These are phyloP conservation scores for Leptinotarsa juncta DNA, from an alignment of 2,888 invertebrate genomes.

Conservation along the genomic window DNA sequence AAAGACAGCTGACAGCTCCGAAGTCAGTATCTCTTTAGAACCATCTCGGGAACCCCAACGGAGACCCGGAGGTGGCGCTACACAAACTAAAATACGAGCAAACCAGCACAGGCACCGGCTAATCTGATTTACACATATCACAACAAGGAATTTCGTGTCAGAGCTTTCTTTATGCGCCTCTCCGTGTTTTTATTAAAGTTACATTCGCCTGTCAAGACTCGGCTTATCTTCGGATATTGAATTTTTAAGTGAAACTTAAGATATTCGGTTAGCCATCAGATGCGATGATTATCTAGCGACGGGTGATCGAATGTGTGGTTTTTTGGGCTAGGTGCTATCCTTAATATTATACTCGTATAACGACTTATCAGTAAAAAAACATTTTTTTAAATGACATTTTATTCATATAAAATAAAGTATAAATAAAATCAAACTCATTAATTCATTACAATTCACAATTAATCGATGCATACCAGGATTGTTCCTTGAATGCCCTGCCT, in stretches of 20 bases:
- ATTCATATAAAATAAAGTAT: too few species aligned
- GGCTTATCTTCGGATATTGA: constrained; percentile 39
- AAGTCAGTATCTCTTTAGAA: constrained; percentile 39
- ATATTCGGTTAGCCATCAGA: not conserved
- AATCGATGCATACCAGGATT: too few species aligned
- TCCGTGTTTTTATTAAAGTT: constrained; percentile 43
- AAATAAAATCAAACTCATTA: too few species aligned
- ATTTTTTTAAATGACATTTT: too few species aligned
- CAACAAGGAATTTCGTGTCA: constrained; percentile 43
- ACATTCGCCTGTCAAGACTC: constrained; percentile 43
- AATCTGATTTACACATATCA: constrained; percentile 48
- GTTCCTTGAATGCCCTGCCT: too few species aligned
- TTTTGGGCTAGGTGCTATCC: not conserved
- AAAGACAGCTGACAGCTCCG: constrained; percentile 46
- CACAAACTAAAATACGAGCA: constrained; percentile 41
- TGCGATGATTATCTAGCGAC: constrained; percentile 7
- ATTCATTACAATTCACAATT: too few species aligned
- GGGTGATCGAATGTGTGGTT: not conserved
- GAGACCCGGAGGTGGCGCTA: constrained; percentile 47
- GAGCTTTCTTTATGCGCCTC: constrained; percentile 19
- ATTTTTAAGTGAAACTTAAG: constrained; percentile 33
- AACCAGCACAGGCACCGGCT: constrained; percentile 41
- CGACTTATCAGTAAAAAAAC: too few species aligned
- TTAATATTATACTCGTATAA: not conserved
- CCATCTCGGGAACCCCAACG: constrained; percentile 45